A percentile compares a stretch with the other conserved stretches of the same genome.
phyloP scores from a whole-genome alignment of 2,797 vertebrate species.

The Gorsachius magnificus region DNA sequence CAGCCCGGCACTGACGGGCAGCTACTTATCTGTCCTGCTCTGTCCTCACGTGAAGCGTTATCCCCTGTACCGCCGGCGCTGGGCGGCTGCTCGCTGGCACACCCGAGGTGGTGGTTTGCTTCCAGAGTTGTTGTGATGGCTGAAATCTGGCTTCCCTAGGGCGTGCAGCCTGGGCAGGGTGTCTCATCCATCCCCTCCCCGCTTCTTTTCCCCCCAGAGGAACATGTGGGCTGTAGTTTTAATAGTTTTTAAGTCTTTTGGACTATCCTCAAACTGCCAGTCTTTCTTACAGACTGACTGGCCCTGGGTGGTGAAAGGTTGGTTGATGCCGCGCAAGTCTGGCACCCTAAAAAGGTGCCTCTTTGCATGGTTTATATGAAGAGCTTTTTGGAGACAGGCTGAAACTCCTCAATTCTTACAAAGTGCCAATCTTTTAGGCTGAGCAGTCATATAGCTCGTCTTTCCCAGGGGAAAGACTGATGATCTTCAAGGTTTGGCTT shows the following conservation, averaged over 20 bases:
- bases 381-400: not conserved
- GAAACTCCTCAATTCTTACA: not conserved
- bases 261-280: not conserved
- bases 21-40: not conserved
- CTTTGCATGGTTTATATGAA: not conserved
- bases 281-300: not conserved
- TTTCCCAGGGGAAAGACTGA: not conserved
- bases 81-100: conserved; percentile 18
- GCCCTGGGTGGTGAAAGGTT: not conserved
- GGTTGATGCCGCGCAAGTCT: not conserved
- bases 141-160: not conserved
- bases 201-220: not conserved
- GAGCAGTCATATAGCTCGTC: not conserved
- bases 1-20: not conserved
- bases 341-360: not conserved
- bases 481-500: not conserved
- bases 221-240: not conserved
- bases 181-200: not conserved
- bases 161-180: not conserved
- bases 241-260: not conserved
- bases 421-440: not conserved
- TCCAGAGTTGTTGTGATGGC: not conserved
- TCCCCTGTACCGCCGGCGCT: rapidly evolving
- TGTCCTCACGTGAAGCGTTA: not conserved
- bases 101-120: not conserved